phyloP scores from a whole-genome alignment of 2,113 vertebrate species.

The Callaeas wilsoni region DNA sequence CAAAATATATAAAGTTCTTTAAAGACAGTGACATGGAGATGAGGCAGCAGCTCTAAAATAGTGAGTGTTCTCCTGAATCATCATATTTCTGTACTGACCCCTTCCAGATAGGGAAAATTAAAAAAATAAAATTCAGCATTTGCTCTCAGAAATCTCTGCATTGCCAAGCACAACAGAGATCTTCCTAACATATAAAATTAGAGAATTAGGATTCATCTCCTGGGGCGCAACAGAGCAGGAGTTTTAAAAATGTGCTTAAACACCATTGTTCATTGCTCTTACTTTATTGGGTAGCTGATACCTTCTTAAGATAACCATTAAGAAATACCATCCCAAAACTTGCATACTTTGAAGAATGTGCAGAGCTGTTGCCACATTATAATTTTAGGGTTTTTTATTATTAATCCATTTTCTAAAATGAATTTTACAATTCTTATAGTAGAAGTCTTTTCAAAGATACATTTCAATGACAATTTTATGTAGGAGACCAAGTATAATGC shows the following conservation, averaged over 20 bases:
- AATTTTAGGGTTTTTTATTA: background rate
- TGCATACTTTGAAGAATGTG: background rate
- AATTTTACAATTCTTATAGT: background rate
- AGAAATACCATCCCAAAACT: background rate
- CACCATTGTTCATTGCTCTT: background rate
- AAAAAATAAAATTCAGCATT: background rate
- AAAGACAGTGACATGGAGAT: background rate
- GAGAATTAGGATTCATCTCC: background rate
- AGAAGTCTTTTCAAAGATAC: background rate
- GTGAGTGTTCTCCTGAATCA: background rate
- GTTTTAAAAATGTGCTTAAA: background rate
- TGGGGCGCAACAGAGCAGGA: background rate
- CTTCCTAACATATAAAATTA: background rate
- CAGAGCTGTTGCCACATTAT: background rate
- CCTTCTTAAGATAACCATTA: background rate
- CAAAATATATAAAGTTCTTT: background rate
- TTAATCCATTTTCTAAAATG: background rate
- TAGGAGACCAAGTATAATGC: background rate
- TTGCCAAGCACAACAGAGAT: background rate
- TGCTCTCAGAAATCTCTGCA: background rate
- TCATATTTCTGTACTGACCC: background rate
- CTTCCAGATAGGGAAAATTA: background rate
- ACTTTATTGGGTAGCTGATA: background rate
- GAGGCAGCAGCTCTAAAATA: background rate
- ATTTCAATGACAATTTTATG: background rate